These are phyloP conservation scores for Vesta saturnalis DNA, from an alignment of 2,888 invertebrate genomes.

Conservation along the genomic window DNA sequence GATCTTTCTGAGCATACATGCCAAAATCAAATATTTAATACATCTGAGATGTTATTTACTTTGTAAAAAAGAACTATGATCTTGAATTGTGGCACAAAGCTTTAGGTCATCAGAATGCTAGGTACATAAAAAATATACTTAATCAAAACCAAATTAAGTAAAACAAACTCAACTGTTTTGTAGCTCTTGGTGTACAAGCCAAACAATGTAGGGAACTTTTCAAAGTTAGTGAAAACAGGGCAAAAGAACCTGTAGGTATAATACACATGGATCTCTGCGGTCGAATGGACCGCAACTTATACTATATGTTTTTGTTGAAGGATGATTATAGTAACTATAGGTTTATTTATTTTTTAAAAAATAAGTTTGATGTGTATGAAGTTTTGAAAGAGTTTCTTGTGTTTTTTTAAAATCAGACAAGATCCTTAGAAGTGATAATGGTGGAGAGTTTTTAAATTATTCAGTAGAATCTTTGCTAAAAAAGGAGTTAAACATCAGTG, in stretches of 20 bases:
- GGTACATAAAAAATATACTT: too few species aligned
- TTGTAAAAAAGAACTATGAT: neutral
- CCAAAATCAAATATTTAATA: too few species aligned
- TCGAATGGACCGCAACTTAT: slow-evolving; percentile 5
- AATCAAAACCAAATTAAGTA: neutral
- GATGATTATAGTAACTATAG: too few species aligned
- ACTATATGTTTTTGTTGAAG: too few species aligned
- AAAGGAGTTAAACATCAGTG: slow-evolving; percentile 46
- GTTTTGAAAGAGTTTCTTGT: slow-evolving; percentile 35
- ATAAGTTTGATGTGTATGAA: too few species aligned
- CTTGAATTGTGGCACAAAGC: neutral
- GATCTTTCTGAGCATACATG: too few species aligned
- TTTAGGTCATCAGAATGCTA: too few species aligned
- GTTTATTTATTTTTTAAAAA: too few species aligned
- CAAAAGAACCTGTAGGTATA: neutral
- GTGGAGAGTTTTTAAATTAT: too few species aligned
- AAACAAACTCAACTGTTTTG: too few species aligned
- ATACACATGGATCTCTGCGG: slow-evolving; percentile 2
- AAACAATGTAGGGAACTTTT: neutral
- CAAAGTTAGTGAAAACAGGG: neutral
- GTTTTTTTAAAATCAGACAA: slow-evolving; percentile 42
- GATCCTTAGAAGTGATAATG: slow-evolving; percentile 11
- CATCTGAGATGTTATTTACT: neutral
- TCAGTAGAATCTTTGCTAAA: slow-evolving; percentile 39
- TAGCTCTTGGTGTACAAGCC: neutral